phyloP scores from a whole-genome alignment of 2,113 vertebrate species.

The Prolemur simus region DNA sequence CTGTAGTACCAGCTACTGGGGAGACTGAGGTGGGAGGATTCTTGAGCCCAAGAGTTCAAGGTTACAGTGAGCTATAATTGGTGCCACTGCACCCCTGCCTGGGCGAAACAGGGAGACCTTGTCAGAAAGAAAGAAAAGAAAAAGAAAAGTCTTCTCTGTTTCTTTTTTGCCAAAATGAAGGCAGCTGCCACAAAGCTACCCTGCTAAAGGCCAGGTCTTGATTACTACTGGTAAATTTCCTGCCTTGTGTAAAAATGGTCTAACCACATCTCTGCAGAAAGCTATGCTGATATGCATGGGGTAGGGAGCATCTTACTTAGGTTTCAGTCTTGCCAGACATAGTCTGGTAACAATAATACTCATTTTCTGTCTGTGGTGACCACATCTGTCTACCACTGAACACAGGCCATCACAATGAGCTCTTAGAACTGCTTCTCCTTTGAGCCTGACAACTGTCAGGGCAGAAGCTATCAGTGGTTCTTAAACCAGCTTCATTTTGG shows the following conservation, averaged over 20 bases:
- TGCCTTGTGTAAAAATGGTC: not conserved
- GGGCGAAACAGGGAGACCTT: too few species aligned
- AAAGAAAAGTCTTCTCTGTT: not conserved
- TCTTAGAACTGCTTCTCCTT: not conserved
- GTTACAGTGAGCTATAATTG: too few species aligned
- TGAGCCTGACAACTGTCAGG: not conserved
- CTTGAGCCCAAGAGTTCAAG: too few species aligned
- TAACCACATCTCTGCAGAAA: conserved; percentile 30
- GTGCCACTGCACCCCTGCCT: too few species aligned
- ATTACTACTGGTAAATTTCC: not conserved
- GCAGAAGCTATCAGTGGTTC: not conserved
- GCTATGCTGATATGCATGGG: not conserved
- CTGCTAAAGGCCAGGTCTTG: not conserved
- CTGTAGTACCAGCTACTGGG: not conserved
- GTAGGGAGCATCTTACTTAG: not conserved
- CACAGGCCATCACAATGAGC: not conserved
- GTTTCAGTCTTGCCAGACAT: not conserved
- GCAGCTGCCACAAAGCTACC: not conserved
- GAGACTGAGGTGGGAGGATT: not conserved
- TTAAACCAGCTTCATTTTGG: not conserved
- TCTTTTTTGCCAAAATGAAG: not conserved
- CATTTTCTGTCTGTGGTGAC: not conserved
- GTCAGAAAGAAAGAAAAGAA: too few species aligned
- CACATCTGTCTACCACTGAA: not conserved
- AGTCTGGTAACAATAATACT: not conserved